Evolutionary conservation across 2,113 vertebrate species (phyloP), one percentile per base, ranked within the genome.

Genomic region (Bos javanicus): DNA sequence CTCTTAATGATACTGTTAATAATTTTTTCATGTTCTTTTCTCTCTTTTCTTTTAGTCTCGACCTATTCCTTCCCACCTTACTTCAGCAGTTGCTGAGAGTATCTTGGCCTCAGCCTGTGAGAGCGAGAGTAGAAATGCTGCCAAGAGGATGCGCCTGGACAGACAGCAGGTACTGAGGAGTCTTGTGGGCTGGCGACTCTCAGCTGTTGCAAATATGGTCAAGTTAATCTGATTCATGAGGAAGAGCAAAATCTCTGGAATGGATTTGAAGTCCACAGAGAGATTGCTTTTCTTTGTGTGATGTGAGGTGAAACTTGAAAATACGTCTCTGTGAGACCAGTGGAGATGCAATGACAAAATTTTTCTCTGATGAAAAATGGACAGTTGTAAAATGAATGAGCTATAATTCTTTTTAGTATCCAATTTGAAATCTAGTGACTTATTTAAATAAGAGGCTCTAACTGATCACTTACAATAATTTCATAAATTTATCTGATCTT

Each of bases 21-120:
- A 98, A 98, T 93, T 46, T 95, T 89, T 59, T 95, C 56, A 91
- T 97, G 90, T 93, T 95, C 95, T 98, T 97, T 96, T 97, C 97
- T 98, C 97, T 99, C 93, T 96, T 98, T 80, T 97, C 94, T 97
- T 98, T 97, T 99, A 99, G 99, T 99, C 99, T 98, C 99, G 99
- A 98, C 99, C 99, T 98, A 99, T 99, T 97, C 99, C 99, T 98
- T 99, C 99, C 98, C 99, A 99, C 98, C 99, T 99, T 98, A 99
- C 99, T 98, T 99, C 99, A 98, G 99, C 99, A 98, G 99, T 99
- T 98, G 99, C 99, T 97, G 99, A 99, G 98, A 99, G 99, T 98
- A 99, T 99, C 98, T 98, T 99, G 99, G 99, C 99, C 96, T 99
- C 99, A 59, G 99, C 99, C 97, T 99, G 99, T 98, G 99, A 99